phyloP scores from a whole-genome alignment of 2,113 vertebrate genomes.

The Sander lucioperca region DNA sequence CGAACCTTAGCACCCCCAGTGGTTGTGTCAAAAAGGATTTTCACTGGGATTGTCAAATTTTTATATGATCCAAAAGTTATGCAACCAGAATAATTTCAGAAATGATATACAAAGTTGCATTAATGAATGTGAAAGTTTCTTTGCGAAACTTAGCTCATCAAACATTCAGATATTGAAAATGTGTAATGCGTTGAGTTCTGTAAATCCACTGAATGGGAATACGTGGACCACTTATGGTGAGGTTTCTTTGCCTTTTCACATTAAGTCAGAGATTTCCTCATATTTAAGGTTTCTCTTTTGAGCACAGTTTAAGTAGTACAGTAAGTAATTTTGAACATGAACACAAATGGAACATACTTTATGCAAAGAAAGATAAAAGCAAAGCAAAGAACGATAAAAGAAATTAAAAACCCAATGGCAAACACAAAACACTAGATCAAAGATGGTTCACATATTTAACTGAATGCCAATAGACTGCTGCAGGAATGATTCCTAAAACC shows the following conservation, averaged over 20 bases:
- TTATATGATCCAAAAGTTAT: background rate
- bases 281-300: too few species aligned
- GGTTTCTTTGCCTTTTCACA: too few species aligned
- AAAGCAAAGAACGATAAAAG: background rate
- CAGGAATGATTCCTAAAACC: too few species aligned
- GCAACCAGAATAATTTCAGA: background rate
- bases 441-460: background rate
- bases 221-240: too few species aligned
- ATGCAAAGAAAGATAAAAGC: background rate
- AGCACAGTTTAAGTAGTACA: too few species aligned
- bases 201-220: background rate
- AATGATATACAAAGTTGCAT: background rate
- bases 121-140: background rate
- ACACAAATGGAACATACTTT: background rate
- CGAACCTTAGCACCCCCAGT: background rate
- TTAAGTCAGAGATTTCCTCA: too few species aligned
- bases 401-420: background rate
- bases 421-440: background rate
- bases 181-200: background rate
- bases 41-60: background rate
- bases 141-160: background rate
- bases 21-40: background rate
- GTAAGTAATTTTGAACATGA: background rate
- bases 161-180: background rate
- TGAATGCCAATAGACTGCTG: background rate